These are phyloP conservation scores for Stramonita haemastoma DNA, from an alignment of 2,888 invertebrate genomes.

Conservation along the genomic window DNA sequence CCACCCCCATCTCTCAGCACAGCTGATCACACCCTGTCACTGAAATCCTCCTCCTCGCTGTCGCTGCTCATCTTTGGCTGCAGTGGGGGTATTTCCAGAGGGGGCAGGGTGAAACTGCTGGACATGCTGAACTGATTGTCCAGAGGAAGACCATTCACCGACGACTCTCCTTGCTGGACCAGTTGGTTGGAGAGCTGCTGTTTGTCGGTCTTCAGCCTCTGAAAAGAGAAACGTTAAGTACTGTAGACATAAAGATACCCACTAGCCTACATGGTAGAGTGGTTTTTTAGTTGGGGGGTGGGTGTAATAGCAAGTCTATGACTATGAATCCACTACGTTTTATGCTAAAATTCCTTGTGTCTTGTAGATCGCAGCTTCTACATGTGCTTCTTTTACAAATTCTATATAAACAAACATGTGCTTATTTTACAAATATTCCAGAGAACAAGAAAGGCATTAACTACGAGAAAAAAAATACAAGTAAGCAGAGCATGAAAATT, in stretches of 20 bases:
- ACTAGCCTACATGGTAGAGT: too few species aligned
- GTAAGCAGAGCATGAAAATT: not conserved
- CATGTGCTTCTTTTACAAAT: too few species aligned
- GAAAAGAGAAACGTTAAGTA: too few species aligned
- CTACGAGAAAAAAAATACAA: not conserved
- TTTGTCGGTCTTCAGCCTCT: constrained; percentile 54
- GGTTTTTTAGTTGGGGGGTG: too few species aligned
- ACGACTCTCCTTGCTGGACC: not conserved
- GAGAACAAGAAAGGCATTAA: not conserved
- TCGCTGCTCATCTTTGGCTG: constrained; percentile 25
- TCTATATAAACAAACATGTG: too few species aligned
- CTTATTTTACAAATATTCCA: too few species aligned
- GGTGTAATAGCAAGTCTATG: too few species aligned
- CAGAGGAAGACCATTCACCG: not conserved
- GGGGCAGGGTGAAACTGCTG: constrained; percentile 79
- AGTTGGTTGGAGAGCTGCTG: constrained; percentile 41
- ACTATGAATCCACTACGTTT: too few species aligned
- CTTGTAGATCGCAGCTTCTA: too few species aligned
- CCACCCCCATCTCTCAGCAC: too few species aligned
- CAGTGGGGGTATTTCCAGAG: constrained; percentile 82
- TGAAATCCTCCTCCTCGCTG: constrained; percentile 28
- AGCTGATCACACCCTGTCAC: not conserved
- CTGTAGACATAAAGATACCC: too few species aligned
- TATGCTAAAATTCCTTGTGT: too few species aligned
- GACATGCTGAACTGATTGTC: not conserved